A percentile compares a stretch with the other conserved stretches of the same genome.
Conservation (phyloP, 2,113 vertebrate genomes). For the Scomber scombrus region DNA sequence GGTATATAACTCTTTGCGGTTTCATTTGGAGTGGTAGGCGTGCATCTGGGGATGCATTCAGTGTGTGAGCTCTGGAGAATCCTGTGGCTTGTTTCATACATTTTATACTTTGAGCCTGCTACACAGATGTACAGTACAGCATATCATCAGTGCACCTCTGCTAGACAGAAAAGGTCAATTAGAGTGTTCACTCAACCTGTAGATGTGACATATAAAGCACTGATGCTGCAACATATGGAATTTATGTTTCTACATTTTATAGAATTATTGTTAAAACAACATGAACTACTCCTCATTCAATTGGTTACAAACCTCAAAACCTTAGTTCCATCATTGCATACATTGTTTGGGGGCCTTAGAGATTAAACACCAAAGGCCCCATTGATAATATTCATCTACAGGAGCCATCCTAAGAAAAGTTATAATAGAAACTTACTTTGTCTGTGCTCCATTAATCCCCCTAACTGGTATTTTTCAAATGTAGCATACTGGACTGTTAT, state of each 20-base stretch:
- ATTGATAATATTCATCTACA: not conserved
- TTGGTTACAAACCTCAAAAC: not conserved
- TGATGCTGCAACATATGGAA: constrained; percentile 22
- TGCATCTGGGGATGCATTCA: not conserved
- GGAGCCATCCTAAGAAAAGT: not conserved
- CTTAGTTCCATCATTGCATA: not conserved
- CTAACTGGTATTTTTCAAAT: not conserved
- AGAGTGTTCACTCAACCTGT: constrained; percentile 13
- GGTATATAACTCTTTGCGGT: not conserved
- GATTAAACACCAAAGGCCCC: not conserved
- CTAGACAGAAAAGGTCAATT: constrained; percentile 47
- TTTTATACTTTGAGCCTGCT: constrained; percentile 1
- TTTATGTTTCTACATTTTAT: constrained; percentile 8
- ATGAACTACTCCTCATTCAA: not conserved
- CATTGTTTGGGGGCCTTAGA: not conserved
- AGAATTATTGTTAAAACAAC: not conserved
- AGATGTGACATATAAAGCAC: constrained; percentile 27
- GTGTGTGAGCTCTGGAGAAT: not conserved
- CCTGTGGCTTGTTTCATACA: constrained; percentile 6
- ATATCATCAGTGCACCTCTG: constrained; percentile 23
- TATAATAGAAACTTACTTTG: not conserved
- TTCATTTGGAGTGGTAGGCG: not conserved
- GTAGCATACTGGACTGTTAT: not conserved
- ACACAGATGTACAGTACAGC: constrained; percentile 8
- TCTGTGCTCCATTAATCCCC: too few species aligned